phyloP scores from a whole-genome alignment of 2,113 vertebrate genomes.

The Nansenia antarctica region DNA sequence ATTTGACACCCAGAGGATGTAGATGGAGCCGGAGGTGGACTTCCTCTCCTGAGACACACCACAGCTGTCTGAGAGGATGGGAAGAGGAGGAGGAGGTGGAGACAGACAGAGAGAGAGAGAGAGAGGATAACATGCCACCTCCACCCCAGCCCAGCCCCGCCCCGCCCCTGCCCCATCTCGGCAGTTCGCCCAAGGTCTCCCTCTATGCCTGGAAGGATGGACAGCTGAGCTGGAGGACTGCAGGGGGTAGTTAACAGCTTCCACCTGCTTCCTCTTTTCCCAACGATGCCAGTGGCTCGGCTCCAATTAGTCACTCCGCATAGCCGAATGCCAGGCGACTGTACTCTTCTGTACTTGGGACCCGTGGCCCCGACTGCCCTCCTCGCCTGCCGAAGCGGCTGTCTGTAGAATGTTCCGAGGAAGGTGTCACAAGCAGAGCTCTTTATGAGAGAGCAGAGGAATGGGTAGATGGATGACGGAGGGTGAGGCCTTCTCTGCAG shows the following conservation, averaged over 20 bases:
- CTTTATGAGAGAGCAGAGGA: slow-evolving; percentile 7
- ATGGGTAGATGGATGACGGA: neutral
- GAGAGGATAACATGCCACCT: slow-evolving; percentile 27
- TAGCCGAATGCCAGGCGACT: slow-evolving; percentile 36
- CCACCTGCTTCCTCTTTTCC: slow-evolving; percentile 34
- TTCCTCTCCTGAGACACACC: slow-evolving; percentile 50
- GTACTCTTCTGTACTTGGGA: slow-evolving; percentile 34
- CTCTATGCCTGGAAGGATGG: slow-evolving; percentile 21
- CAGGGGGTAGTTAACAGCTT: neutral
- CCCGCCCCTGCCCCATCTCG: slow-evolving; percentile 19
- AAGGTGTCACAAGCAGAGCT: neutral
- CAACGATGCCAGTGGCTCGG: slow-evolving; percentile 1
- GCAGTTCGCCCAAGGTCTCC: slow-evolving; percentile 31
- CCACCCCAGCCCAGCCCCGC: slow-evolving; percentile 9
- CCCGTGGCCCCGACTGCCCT: too few species aligned
- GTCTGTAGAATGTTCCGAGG: slow-evolving; percentile 8
- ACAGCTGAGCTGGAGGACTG: too few species aligned
- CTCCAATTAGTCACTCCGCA: slow-evolving; percentile 18
- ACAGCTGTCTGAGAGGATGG: slow-evolving; percentile 57
- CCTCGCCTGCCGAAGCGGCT: too few species aligned
- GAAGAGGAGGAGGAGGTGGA: neutral
- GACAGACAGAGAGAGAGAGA: neutral
- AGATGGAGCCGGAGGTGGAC: slow-evolving; percentile 42
- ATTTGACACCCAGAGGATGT: slow-evolving; percentile 37
- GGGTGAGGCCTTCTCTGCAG: neutral